phyloP scores from a whole-genome alignment of 2,113 vertebrate genomes.

The Hippocampus abdominalis region DNA sequence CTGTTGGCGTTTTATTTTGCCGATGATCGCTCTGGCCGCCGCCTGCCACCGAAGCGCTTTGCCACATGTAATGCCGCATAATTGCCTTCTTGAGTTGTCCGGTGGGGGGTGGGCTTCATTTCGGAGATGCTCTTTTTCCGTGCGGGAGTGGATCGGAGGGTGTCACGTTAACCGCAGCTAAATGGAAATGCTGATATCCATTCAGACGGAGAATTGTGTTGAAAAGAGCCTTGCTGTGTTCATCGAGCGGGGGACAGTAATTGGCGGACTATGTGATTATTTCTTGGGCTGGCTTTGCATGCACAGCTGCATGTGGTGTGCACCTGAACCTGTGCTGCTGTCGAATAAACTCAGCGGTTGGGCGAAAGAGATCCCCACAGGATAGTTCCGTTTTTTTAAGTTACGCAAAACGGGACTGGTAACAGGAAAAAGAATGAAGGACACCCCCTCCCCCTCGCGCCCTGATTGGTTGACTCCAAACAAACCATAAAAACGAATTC shows the following conservation, averaged over 20 bases:
- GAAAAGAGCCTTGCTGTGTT: constrained; percentile 12
- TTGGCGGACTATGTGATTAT: constrained; percentile 12
- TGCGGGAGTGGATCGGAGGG: constrained; percentile 42
- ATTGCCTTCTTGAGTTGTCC: constrained; percentile 53
- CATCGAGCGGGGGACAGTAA: neutral
- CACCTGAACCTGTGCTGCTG: neutral
- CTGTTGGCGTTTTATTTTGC: constrained; percentile 44
- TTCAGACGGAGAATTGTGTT: constrained; percentile 21
- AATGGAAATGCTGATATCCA: constrained; percentile 50
- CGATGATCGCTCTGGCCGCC: constrained; percentile 38
- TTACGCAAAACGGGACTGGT: neutral
- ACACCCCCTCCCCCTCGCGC: neutral
- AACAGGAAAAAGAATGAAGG: neutral
- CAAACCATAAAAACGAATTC: constrained; percentile 52
- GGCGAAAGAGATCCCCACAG: neutral
- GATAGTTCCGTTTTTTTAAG: neutral
- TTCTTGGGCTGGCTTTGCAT: constrained; percentile 5
- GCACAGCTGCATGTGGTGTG: neutral
- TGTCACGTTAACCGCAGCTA: constrained; percentile 54
- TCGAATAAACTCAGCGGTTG: neutral
- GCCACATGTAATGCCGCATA: constrained; percentile 50
- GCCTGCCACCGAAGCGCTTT: constrained; percentile 49
- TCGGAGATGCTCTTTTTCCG: constrained; percentile 39
- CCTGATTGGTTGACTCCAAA: constrained; percentile 25
- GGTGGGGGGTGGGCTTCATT: constrained; percentile 27